These are phyloP conservation scores for Olivierus martensii DNA, from an alignment of 1,140 invertebrate genomes.

Conservation along the genomic window DNA sequence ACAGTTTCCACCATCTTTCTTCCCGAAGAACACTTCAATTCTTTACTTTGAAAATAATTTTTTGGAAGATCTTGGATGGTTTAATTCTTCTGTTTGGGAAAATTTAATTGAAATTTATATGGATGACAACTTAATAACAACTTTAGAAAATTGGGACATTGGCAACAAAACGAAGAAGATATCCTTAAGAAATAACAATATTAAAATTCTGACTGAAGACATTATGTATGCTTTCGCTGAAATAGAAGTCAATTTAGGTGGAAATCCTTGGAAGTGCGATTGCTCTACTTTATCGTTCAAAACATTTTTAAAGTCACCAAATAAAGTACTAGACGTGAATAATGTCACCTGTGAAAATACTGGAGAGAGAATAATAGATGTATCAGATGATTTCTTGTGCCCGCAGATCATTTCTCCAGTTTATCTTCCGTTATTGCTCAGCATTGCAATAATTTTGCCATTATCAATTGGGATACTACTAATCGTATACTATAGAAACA, in stretches of 20 bases:
- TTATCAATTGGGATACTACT: neutral
- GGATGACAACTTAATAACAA: neutral
- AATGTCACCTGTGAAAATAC: neutral
- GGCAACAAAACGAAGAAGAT: neutral
- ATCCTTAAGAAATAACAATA: neutral
- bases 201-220: neutral
- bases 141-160: neutral
- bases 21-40: neutral
- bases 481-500: neutral
- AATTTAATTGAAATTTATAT: neutral
- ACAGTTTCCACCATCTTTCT: neutral
- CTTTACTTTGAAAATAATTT: neutral
- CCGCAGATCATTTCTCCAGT: conserved; percentile 1
- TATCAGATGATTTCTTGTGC: conserved; percentile 22
- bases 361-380: conserved; percentile 21
- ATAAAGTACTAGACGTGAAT: neutral
- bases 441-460: neutral
- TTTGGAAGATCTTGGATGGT: neutral
- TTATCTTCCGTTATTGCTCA: too few species aligned
- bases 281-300: neutral
- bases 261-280: neutral
- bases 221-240: too few species aligned
- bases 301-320: neutral
- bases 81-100: neutral
- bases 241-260: neutral